Conservation (phyloP, 2,797 vertebrate species). For the Parambassis ranga region DNA sequence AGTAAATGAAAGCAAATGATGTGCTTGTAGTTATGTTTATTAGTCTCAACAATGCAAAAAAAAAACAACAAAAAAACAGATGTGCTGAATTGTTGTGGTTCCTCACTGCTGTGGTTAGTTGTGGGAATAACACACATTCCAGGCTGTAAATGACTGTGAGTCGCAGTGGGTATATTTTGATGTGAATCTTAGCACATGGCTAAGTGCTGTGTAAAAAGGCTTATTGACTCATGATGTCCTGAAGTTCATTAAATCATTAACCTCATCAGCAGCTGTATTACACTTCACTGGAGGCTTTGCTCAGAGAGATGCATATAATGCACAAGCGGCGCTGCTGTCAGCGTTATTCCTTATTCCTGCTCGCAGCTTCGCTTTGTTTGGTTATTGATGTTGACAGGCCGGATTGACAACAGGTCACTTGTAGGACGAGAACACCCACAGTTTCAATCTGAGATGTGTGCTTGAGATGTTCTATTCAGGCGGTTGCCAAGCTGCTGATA, state of each 20-base stretch:
- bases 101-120: background rate
- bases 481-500: too few species aligned
- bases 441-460: too few species aligned
- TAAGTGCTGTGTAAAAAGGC: background rate
- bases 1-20: background rate
- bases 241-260: slow-evolving; percentile 32
- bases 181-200: background rate
- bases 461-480: too few species aligned
- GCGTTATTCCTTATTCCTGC: background rate
- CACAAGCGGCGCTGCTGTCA: background rate
- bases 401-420: rapidly evolving
- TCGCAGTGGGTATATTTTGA: background rate
- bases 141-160: background rate
- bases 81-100: background rate
- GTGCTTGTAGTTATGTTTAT: too few species aligned
- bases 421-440: too few species aligned
- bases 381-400: background rate
- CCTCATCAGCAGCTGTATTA: slow-evolving; percentile 19
- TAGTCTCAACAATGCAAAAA: too few species aligned
- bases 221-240: slow-evolving; percentile 21
- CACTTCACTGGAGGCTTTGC: slow-evolving; percentile 3
- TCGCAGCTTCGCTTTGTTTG: background rate
- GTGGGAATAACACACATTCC: background rate
- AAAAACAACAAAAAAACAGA: too few species aligned
- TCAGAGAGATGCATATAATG: background rate